Base-by-base conservation (phyloP, 1,140 invertebrate genomes). In the Formica exsecta region DNA sequence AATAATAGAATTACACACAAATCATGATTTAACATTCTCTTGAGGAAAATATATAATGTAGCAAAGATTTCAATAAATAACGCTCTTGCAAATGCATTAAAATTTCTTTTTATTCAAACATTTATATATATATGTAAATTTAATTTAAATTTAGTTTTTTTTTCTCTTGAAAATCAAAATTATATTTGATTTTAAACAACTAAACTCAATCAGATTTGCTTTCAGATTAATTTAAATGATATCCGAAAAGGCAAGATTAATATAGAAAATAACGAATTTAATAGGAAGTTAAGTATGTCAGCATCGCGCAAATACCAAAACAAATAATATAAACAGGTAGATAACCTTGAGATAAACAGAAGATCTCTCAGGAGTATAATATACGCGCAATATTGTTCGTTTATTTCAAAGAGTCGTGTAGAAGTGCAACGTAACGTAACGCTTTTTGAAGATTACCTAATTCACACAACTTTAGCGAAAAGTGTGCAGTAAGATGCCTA, bases 51-150 rank as follows among this genome's bases (percentile, higher is more conserved):
- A n/a, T 32, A 16, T 25, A 25, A 64, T 70, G 41, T 79, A 87
- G 61, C 1, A 54, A 64, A 74, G n/a, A 59, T 36, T 13, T 44
- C 22, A 89, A 88, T 81, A 88, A 89, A 32, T 32, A 32, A 89
- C n/a, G 22, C 22, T 57, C 11, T 70, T 86, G 68, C 32, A n/a
- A 86, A 54, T 29, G 9, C 54, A 9, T 29, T 25, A 70, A 29
- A 65, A n/a, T 59, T 22, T 65, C 48, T 66, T 44, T 32, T 68
- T 62, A n/a, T 13, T 44, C 1, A 79, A 16, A 51, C 1, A 61
- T 57, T 6, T 16, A n/a, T 54, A 51, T 32, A 32, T 32, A 44
- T 65, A 11, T 22, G 6, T 41, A 44, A 83, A 41, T 74, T n/a
- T 38, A 51, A 79, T 9, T 68, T 70, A 32, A 73, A 44, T 73